A percentile compares a stretch with the other conserved stretches of the same genome.
These are phyloP conservation scores for Drosophila infuscata DNA, from an alignment of 2,888 invertebrate species.

Conservation along the genomic window DNA sequence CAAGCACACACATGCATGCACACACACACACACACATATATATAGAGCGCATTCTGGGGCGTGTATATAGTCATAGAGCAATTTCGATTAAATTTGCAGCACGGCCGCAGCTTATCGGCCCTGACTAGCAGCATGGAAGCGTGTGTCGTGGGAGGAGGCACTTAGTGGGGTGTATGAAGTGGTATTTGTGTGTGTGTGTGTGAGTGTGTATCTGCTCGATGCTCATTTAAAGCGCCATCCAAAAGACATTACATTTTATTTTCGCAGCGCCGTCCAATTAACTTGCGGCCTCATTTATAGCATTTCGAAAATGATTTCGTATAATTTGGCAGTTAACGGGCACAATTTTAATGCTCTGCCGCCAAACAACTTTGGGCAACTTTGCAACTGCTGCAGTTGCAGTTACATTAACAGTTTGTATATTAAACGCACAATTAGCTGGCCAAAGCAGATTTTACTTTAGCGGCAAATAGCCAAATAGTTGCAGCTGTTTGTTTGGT, in stretches of 20 bases:
- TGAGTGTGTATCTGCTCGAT: constrained; percentile 2
- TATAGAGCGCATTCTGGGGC: background rate
- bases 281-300: constrained; percentile 65
- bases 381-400: constrained; percentile 14
- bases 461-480: constrained; percentile 9
- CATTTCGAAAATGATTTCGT: constrained; percentile 63
- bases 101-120: constrained; percentile 50
- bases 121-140: background rate
- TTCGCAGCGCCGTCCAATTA: constrained; percentile 44
- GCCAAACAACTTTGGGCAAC: background rate
- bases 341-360: constrained; percentile 50
- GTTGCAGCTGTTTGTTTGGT: constrained; percentile 2
- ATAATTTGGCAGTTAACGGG: constrained; percentile 59
- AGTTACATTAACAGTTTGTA: constrained; percentile 3
- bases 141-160: background rate
- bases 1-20: background rate
- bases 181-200: background rate
- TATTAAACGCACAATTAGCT: constrained; percentile 47
- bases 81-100: constrained; percentile 61
- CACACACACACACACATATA: background rate
- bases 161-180: background rate
- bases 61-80: constrained; percentile 12
- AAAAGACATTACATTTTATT: constrained; percentile 56
- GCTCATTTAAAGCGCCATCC: constrained; percentile 51
- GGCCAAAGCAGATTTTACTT: constrained; percentile 18